phyloP scores from a whole-genome alignment of 2,888 invertebrate genomes.

The Cephus sareptanus region DNA sequence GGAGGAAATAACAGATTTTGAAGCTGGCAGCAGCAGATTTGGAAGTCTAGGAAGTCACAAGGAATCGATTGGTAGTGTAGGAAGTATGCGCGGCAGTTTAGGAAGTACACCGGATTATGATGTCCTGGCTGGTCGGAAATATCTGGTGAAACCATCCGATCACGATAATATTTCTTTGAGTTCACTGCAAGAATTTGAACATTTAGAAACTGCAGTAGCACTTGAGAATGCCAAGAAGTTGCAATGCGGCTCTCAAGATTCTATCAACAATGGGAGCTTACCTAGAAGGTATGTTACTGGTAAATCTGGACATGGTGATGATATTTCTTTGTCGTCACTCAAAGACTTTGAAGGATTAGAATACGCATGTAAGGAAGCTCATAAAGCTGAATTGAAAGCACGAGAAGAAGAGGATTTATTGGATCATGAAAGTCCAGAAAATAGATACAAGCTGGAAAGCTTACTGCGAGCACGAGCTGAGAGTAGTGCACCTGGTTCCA shows the following conservation, averaged over 20 bases:
- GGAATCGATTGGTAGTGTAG: slow-evolving; percentile 80
- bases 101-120: slow-evolving; percentile 95
- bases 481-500: slow-evolving; percentile 61
- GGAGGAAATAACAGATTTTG: slow-evolving; percentile 89
- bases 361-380: slow-evolving; percentile 86
- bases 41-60: slow-evolving; percentile 84
- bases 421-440: slow-evolving; percentile 73
- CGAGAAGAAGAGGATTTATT: slow-evolving; percentile 87
- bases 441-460: slow-evolving; percentile 70
- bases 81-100: slow-evolving; percentile 86
- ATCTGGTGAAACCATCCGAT: slow-evolving; percentile 84
- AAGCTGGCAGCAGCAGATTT: slow-evolving; percentile 77
- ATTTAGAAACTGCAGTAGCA: slow-evolving; percentile 85
- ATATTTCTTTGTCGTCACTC: slow-evolving; percentile 85
- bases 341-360: slow-evolving; percentile 95
- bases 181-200: slow-evolving; percentile 94
- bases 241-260: slow-evolving; percentile 84
- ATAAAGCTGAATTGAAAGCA: slow-evolving; percentile 84
- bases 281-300: slow-evolving; percentile 78
- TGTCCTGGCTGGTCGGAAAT: slow-evolving; percentile 83
- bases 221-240: slow-evolving; percentile 76
- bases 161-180: slow-evolving; percentile 93
- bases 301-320: slow-evolving; percentile 83
- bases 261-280: slow-evolving; percentile 83
- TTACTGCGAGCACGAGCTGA: slow-evolving; percentile 46